phyloP scores from a whole-genome alignment of 2,888 invertebrate genomes.

The Zygaena filipendulae region DNA sequence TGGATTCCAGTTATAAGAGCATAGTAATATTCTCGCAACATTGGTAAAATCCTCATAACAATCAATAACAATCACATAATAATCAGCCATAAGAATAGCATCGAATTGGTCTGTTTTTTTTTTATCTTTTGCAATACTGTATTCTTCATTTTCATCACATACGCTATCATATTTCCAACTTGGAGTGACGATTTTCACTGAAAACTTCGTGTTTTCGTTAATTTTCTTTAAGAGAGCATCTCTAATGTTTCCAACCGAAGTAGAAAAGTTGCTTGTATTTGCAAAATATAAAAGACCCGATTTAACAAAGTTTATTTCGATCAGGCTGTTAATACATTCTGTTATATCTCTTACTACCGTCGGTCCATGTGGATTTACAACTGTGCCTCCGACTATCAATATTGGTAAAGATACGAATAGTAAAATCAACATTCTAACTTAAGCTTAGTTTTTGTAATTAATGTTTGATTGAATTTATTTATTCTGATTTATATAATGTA shows the following conservation, averaged over 20 bases:
- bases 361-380: conserved; percentile 32
- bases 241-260: conserved; percentile 28
- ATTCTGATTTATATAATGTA: too few species aligned
- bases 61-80: conserved; percentile 39
- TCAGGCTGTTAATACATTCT: conserved; percentile 30
- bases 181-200: conserved; percentile 30
- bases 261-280: conserved; percentile 27
- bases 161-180: conserved; percentile 21
- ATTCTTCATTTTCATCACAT: too few species aligned
- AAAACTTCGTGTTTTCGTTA: conserved; percentile 24
- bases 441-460: too few species aligned
- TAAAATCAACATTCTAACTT: too few species aligned
- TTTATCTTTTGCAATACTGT: too few species aligned
- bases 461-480: too few species aligned
- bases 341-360: conserved; percentile 33
- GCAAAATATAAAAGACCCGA: conserved; percentile 36
- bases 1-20: conserved; percentile 48
- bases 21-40: conserved; percentile 29
- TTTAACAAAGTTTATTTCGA: conserved; percentile 29
- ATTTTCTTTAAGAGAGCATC: conserved; percentile 27
- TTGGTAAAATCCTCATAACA: conserved; percentile 31
- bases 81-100: conserved; percentile 29
- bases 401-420: too few species aligned
- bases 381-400: too few species aligned
- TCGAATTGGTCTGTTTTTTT: conserved; percentile 29